Evolutionary conservation across 2,113 vertebrate genomes (phyloP), one percentile per base, ranked within the genome.

Genomic region (Rutilus rutilus): DNA sequence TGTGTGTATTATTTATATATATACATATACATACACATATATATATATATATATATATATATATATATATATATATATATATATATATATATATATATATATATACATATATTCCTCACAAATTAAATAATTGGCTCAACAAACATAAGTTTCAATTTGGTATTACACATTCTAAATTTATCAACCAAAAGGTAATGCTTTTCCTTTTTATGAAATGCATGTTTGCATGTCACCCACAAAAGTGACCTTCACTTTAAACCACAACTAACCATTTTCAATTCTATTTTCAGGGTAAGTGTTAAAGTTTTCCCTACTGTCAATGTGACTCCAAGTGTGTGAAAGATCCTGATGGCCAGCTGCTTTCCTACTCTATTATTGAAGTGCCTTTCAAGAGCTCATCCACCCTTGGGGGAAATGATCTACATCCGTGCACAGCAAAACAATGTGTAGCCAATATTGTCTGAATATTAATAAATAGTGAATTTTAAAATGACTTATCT

Each of bases 201-300:
- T 76, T 89, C n/a, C 33, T 76, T 74, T 57, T 45, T 65, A 6
- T 57, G 6, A 86, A 64, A 65, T 21, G 39, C 39, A 10, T 33
- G 62, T 76, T 79, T 88, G 36, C 54, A 15, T 39, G 30, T 82
- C 47, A n/a, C 30, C 47, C 23, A 74, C 27, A 57, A 59, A 5
- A 47, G 71, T 86, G 75, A 80, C 54, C 14, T 64, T 73, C 23
- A 21, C 27, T 79, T 87, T 25, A 85, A 57, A 73, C 3, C 21
- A 17, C 27, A 83, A 42, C 82, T 85, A 75, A 85, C 42, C 11
- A 10, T 39, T 64, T 85, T 47, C 42, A 65, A 82, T 79, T 88
- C 47, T 87, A 30, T 90, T 90, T 77, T 59, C 86, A 91, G 89
- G 91, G 91, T 91, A 90, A 90, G 91, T 86, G 83, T 47, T 52